Evolutionary conservation across 1,140 invertebrate species (phyloP).

Genomic region (Pomacea maculata): DNA sequence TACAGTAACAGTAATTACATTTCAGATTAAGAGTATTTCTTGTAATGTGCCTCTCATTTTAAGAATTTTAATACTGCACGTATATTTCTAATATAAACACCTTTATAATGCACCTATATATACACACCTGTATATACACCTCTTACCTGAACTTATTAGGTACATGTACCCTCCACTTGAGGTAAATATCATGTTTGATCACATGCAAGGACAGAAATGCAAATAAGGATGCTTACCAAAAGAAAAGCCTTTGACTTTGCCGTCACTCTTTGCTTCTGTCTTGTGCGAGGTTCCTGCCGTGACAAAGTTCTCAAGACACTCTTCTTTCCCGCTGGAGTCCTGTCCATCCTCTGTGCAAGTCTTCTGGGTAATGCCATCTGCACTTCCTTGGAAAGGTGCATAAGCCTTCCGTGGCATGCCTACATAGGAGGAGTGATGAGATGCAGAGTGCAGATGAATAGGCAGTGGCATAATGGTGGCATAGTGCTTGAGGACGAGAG

Average conservation of each 20-base stretch:
- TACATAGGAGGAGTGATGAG: conserved; percentile 66
- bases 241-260: conserved; percentile 28
- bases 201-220: too few species aligned
- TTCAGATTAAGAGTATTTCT: too few species aligned
- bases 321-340: conserved; percentile 22
- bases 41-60: too few species aligned
- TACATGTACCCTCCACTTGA: too few species aligned
- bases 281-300: neutral
- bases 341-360: neutral
- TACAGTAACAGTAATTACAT: too few species aligned
- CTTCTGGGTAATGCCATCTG: conserved; percentile 18
- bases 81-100: too few species aligned
- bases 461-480: conserved; percentile 74
- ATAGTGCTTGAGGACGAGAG: conserved; percentile 76
- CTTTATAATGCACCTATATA: too few species aligned
- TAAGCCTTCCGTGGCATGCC: conserved; percentile 54
- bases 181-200: too few species aligned
- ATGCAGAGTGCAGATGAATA: conserved; percentile 72
- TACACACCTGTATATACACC: too few species aligned
- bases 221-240: conserved; percentile 27
- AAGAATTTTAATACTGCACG: too few species aligned
- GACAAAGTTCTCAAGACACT: conserved; percentile 3
- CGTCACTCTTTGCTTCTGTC: neutral
- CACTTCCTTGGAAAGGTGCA: conserved; percentile 42
- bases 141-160: too few species aligned